A percentile compares a stretch with the other conserved stretches of the same genome.
phyloP scores from a whole-genome alignment of 2,113 vertebrate species.

The Charina bottae region DNA sequence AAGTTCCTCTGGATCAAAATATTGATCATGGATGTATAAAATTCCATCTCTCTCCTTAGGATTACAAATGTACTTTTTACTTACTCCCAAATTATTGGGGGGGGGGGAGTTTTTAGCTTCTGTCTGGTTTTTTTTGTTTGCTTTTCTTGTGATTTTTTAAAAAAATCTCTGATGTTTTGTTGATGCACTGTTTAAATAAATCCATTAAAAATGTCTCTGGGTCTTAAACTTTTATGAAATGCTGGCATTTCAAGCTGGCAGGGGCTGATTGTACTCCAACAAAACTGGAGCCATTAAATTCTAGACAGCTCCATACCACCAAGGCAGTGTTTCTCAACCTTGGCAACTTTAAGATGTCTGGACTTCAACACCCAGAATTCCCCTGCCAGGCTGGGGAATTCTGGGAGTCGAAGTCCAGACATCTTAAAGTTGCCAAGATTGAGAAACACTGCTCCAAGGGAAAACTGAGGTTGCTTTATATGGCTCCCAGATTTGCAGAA shows the following conservation, averaged over 20 bases:
- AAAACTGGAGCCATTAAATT: background rate
- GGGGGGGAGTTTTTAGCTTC: background rate
- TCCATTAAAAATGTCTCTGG: background rate
- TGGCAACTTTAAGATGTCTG: too few species aligned
- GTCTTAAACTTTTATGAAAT: background rate
- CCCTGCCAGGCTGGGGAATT: too few species aligned
- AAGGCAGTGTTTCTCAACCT: too few species aligned
- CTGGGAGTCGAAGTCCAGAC: too few species aligned
- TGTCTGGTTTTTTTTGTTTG: background rate
- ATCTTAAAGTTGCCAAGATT: too few species aligned
- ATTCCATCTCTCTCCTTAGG: background rate
- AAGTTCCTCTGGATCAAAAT: background rate
- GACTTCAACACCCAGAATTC: too few species aligned
- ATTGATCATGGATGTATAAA: background rate
- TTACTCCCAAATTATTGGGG: background rate
- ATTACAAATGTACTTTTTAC: background rate
- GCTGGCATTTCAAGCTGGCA: background rate
- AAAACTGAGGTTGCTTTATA: background rate
- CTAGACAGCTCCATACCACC: background rate
- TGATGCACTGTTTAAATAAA: background rate
- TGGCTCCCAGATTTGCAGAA: background rate
- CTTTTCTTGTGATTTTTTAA: background rate
- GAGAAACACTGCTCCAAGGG: too few species aligned
- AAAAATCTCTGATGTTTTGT: background rate
- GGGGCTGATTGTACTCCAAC: background rate